Evolutionary conservation across 2,113 vertebrate genomes (phyloP), one percentile per base, ranked within the genome.

Genomic region (Urocitellus parryii): DNA sequence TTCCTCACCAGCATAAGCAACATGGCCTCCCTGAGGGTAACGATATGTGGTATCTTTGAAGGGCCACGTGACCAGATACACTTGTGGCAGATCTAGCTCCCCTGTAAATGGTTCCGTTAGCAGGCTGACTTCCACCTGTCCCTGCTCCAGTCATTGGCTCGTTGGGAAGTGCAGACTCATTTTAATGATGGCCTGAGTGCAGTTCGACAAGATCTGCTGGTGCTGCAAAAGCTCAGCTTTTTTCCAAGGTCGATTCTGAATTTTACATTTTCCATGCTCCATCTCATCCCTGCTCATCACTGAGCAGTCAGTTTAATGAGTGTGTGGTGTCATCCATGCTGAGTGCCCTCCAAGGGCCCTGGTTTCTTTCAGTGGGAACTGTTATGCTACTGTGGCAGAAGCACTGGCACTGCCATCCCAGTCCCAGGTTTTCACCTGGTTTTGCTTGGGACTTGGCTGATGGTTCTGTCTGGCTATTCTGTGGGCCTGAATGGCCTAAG

Each of bases 381-480:
- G 3, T 32, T 13, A 1, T 81, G 63, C 48, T 61, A 27, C 37
- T 1, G 1, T 4, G 32, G 61, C 29, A 0, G 42, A 25, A 53
- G 70, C 0, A 5, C 48, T 8, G 11, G 10, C 42, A 24, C 1
- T 6, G 11, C 10, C 42, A 24, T 3, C 25, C 8, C 29, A 18
- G 48, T 48, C 45, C 73, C 25, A 17, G 63, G 25, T 11, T 37
- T 45, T 22, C n/a, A 27, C 67, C 58, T 53, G 48, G 34, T 18
- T 20, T 4, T 45, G 42, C 56, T 8, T 2, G 3, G 68, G 29
- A 1, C 48, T 17, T 58, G 42, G 34, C 2, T 42, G 6, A 14
- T 0, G 85, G 81, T 22, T 67, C 80, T 9, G 0, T 51, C 65
- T 0, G 0, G 18, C 78, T 89, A 51, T 48, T 29, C 68, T 79